These are phyloP conservation scores for Heliocidaris tuberculata DNA, from an alignment of 35 echinoderm and acorn worm genomes.

Conservation along the genomic window DNA sequence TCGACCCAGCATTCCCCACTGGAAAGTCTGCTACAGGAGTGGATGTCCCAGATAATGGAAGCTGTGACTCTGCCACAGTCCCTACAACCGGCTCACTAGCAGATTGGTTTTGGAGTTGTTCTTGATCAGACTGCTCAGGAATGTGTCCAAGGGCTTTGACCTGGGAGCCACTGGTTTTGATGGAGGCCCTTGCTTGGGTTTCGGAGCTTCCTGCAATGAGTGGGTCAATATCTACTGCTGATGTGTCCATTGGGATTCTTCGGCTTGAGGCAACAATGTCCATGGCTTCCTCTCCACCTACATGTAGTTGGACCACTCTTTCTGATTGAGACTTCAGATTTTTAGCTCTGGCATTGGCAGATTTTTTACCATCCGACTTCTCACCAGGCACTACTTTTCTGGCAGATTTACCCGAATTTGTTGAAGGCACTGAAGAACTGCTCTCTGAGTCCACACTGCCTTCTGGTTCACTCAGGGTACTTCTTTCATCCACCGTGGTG, in stretches of 20 bases:
- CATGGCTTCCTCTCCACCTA: not conserved
- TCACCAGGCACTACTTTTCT: not conserved
- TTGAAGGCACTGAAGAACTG: not conserved
- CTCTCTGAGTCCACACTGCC: not conserved
- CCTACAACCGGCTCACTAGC: slow-evolving; percentile 28
- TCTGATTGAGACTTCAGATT: not conserved
- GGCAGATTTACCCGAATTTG: not conserved
- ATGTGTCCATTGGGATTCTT: not conserved
- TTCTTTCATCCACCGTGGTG: not conserved
- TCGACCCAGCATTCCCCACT: slow-evolving; percentile 57
- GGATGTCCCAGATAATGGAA: not conserved
- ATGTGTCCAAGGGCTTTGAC: not conserved
- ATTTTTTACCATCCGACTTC: not conserved
- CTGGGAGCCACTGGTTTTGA: not conserved
- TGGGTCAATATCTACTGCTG: slow-evolving; percentile 33
- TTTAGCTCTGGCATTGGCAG: not conserved
- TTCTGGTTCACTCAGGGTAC: slow-evolving; percentile 20
- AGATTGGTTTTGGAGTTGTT: not conserved
- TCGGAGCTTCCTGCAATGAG: not conserved
- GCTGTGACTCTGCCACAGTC: slow-evolving; percentile 19
- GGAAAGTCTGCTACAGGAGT: slow-evolving; percentile 59
- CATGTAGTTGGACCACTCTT: slow-evolving; percentile 3
- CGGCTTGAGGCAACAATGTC: not conserved
- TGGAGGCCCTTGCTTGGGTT: not conserved
- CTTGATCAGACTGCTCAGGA: slow-evolving; percentile 25